These are phyloP conservation scores for Sinopyrophorus schimmeli DNA, from an alignment of 2,888 invertebrate species.

Conservation along the genomic window DNA sequence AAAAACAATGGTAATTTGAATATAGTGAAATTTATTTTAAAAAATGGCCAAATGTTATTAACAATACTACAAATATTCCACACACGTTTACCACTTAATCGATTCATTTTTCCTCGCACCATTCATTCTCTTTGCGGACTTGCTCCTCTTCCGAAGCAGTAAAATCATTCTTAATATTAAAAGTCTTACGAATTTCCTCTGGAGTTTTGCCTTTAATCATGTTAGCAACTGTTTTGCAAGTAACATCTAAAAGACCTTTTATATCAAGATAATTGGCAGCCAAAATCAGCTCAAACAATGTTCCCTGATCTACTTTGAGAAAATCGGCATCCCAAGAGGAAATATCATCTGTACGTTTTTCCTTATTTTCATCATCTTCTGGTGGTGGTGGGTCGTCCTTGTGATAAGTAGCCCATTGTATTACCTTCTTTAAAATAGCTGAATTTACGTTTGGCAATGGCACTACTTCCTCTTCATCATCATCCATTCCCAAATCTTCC, in stretches of 20 bases:
- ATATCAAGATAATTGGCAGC: constrained; percentile 98
- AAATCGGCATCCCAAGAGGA: constrained; percentile 99
- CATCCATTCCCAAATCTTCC: constrained; percentile 90
- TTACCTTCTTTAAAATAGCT: constrained; percentile 91
- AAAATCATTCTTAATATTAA: constrained; percentile 96
- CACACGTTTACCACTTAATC: too few relatives aligned
- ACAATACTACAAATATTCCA: too few relatives aligned
- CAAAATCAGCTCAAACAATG: constrained; percentile 92
- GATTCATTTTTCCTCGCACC: constrained; percentile 84
- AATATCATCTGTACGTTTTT: constrained; percentile 98
- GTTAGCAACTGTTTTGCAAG: constrained; percentile 97
- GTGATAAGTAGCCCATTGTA: constrained; percentile 91
- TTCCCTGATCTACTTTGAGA: constrained; percentile 96
- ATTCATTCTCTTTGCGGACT: constrained; percentile 94
- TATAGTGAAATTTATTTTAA: too few relatives aligned
- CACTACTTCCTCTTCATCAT: constrained; percentile 91
- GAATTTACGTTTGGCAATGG: constrained; percentile 98
- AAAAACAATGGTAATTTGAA: too few relatives aligned
- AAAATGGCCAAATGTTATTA: too few relatives aligned
- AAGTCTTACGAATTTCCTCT: constrained; percentile 94
- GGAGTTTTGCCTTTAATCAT: constrained; percentile 99
- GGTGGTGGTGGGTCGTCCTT: constrained; percentile 95
- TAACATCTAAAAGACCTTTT: constrained; percentile 92
- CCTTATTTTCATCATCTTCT: constrained; percentile 96
- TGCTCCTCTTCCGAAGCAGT: constrained; percentile 96